Conservation (phyloP, 2,113 vertebrate genomes). For the Cepphus grylle region DNA sequence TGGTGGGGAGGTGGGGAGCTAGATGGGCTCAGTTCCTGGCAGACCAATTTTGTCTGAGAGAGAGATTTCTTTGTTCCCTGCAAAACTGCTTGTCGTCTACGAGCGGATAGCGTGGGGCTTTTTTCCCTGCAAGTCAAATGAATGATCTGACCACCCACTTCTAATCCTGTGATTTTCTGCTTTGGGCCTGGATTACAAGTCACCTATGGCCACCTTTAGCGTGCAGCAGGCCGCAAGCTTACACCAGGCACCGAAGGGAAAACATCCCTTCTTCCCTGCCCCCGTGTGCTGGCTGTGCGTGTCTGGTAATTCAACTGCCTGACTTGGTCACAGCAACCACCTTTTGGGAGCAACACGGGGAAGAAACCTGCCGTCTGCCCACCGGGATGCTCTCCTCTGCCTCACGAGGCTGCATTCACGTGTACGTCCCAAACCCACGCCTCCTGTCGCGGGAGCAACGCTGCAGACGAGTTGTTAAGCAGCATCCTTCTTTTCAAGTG, state of each 20-base stretch:
- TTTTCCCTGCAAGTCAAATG: constrained; percentile 41
- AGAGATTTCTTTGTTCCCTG: constrained; percentile 60
- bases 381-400: background rate
- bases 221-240: background rate
- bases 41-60: constrained; percentile 45
- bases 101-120: background rate
- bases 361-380: background rate
- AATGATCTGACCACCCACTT: constrained; percentile 62
- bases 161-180: constrained; percentile 46
- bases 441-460: fast-evolving
- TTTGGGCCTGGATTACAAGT: constrained; percentile 47
- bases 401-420: background rate
- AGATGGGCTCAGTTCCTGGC: constrained; percentile 60
- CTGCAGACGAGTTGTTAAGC: background rate
- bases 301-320: background rate
- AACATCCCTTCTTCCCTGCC: background rate
- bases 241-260: background rate
- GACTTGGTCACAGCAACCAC: background rate
- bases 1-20: constrained; percentile 67
- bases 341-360: background rate
- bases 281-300: background rate
- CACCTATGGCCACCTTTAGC: constrained; percentile 31
- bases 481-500: background rate
- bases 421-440: background rate
- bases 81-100: constrained; percentile 21